Percentiles rank a stretch among this genome's conserved stretches.
These are phyloP conservation scores for Leptinotarsa defecta DNA, from an alignment of 1,140 invertebrate species.

Conservation along the genomic window DNA sequence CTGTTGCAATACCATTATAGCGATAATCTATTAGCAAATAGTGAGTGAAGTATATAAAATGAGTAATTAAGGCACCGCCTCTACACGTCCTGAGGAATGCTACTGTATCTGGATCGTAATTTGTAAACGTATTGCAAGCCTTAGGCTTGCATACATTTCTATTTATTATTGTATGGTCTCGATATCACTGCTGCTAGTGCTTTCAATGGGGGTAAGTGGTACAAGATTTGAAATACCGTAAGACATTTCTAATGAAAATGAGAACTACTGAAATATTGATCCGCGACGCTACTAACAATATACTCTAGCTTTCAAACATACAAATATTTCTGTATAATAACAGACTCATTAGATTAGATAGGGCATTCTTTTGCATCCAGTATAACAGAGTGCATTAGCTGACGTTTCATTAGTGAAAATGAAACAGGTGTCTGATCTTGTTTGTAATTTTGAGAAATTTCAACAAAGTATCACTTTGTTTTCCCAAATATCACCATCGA, in stretches of 20 bases:
- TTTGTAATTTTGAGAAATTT: too few relatives aligned
- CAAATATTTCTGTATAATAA: too few relatives aligned
- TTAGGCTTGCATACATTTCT: constrained; percentile 53
- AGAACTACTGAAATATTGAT: too few relatives aligned
- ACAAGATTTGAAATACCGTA: neutral
- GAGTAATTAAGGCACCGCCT: constrained; percentile 55
- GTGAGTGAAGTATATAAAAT: constrained; percentile 53
- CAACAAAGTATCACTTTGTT: too few relatives aligned
- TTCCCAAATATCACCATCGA: too few relatives aligned
- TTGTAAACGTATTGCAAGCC: constrained; percentile 54
- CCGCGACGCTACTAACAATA: too few relatives aligned
- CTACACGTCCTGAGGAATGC: constrained; percentile 51
- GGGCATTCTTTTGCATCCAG: too few relatives aligned
- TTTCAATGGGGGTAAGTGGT: neutral
- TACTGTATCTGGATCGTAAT: constrained; percentile 55
- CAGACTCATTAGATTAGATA: too few relatives aligned
- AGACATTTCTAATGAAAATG: neutral
- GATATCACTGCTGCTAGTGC: constrained; percentile 27
- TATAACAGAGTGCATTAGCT: too few relatives aligned
- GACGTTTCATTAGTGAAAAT: too few relatives aligned
- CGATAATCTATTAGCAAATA: constrained; percentile 53
- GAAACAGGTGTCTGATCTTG: too few relatives aligned
- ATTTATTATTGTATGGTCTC: constrained; percentile 41
- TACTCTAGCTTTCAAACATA: too few relatives aligned
- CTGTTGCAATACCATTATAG: constrained; percentile 21